A percentile compares a stretch with the other conserved stretches of the same genome.
phyloP scores from a whole-genome alignment of 2,888 invertebrate genomes.

The Ochlodes sylvanus region DNA sequence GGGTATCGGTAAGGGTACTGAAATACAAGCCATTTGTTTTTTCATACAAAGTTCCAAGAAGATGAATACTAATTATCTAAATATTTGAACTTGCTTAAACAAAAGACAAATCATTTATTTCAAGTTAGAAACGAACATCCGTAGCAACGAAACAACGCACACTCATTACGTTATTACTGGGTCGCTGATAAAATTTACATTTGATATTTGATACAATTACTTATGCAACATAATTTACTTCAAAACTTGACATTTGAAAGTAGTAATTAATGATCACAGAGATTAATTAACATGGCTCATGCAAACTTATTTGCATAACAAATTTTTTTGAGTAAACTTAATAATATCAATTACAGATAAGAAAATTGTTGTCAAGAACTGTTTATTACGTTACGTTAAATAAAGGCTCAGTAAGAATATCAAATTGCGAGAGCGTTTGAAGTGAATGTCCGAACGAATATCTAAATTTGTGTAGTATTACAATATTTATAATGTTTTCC shows the following conservation, averaged over 20 bases:
- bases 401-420: constrained; percentile 45
- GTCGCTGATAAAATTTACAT: background rate
- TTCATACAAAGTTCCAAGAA: no score
- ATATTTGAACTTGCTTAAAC: no score
- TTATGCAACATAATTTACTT: constrained; percentile 12
- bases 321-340: constrained; percentile 18
- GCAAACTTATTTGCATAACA: constrained; percentile 55
- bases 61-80: no score
- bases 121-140: no score
- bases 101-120: no score
- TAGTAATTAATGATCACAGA: constrained; percentile 56
- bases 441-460: constrained; percentile 37
- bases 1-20: no score
- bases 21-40: no score
- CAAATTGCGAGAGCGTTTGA: constrained; percentile 44
- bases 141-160: no score
- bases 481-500: no score
- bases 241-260: constrained; percentile 56
- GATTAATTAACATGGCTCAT: constrained; percentile 54
- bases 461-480: no score
- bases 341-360: constrained; percentile 19
- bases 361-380: constrained; percentile 30
- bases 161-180: no score
- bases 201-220: background rate
- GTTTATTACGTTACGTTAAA: constrained; percentile 46